Base-by-base conservation (phyloP, 37 sponge, comb jelly and placozoan genomes). In the Mnemiopsis leidyi region DNA sequence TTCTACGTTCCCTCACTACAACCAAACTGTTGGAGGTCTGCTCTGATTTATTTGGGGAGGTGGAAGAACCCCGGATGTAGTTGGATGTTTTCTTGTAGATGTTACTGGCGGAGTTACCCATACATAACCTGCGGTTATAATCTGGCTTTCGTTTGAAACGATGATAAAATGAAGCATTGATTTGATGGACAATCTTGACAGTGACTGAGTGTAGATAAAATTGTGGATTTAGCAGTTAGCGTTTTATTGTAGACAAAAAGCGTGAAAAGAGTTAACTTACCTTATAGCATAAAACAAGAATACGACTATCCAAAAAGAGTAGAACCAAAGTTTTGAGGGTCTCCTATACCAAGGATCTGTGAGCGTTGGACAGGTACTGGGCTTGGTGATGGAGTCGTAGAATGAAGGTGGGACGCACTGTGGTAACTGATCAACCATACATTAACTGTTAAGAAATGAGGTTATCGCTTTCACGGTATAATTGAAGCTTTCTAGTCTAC, bases 31-130 rank as follows among this genome's bases (percentile, higher is more conserved):
- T 26, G 2, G 33, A 28, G 26, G 35, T 77, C 18, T 77, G 36
- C 3, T 32, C 32, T 28, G 35, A 34, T 13, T 34, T 16, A 1
- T 28, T 32, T 13, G 21, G 32, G 3, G 79, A 77, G 33, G 36
- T 16, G 2, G 79, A 77, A 32, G 79, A 32, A 3, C 79, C 32
- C 36, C 90, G 35, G 40, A 85, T 23, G 48, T 85, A 85, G 29
- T 85, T 39, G 29, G 90, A 23, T 38, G 90, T 85, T 26, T 85
- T 85, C 61, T 85, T 85, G 61, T 85, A 85, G 28, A 85, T 40
- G 61, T 85, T 38, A 40, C 29, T 85, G 0, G 90, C 90, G 0
- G 90, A 85, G 61, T 85, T 85, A 85, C 90, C 90, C 90, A 85
- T 85, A 85, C 90, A 85, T 85, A 85, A 85, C 48, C 90, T 85